Evolutionary conservation across 1,140 invertebrate species (phyloP), one percentile per base, ranked within the genome.

Genomic region (Trichomalopsis sarcophagae): DNA sequence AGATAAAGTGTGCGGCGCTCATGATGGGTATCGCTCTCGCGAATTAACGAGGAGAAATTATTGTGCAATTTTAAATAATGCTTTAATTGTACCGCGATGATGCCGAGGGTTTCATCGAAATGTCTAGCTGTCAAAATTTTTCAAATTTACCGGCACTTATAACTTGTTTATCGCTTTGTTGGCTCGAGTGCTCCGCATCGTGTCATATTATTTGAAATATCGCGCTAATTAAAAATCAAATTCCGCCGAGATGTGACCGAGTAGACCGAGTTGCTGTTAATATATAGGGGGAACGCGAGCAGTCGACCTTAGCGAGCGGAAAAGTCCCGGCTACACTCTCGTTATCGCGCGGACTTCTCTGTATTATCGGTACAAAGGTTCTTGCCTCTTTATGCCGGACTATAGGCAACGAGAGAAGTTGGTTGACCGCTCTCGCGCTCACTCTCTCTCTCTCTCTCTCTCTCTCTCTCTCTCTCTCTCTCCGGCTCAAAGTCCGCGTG

Each of bases 361-460:
- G n/a, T 21, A 30, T 85, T 81, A 62, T 85, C 73, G 55, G 40
- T 50, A 69, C 73, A 85, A 81, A 85, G 78, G 71, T 50, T 81
- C 71, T 81, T 74, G 78, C 40, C 55, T 85, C 78, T 74, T 85
- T 27, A 47, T 76, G 78, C 21, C 21, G 47, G 71, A 81, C 11
- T 69, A 27, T 27, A 80, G 73, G 74, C 68, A 33, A 78, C 62
- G 77, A 86, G 47, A 82, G 85, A 88, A 90, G 89, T 91, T 89
- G 89, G 87, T 91, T 91, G 89, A 91, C 88, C 89, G 89, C 86
- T 87, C 73, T 40, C 33, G 30, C 75, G 4, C 55, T 44, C 50
- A 10, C 68, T 75, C 44, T n/a, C 71, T 13, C 36, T 33, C 50
- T 17, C 21, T n/a, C 68, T 75, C 44, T n/a, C 71, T 13, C 86